Base-by-base conservation (phyloP, 2,888 invertebrate genomes). In the Eilema griseolum region DNA sequence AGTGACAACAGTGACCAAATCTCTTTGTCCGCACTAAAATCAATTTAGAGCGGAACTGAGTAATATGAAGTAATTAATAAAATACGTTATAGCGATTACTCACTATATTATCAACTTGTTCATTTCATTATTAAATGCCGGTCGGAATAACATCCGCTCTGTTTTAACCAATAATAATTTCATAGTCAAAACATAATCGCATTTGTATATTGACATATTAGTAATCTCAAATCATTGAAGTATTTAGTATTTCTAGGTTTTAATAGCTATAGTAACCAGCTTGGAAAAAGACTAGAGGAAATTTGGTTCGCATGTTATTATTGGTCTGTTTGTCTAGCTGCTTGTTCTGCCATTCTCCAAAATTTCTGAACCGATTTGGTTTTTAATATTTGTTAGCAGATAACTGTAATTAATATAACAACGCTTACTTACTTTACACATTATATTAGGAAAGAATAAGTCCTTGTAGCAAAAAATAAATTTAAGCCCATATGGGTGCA, bases 141-240 rank as follows among this genome's bases (percentile, higher is more conserved):
- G 76, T 78, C 83, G 79, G 83, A 87, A 90, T 89, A 90, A 88
- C 90, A 90, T 91, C 91, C 91, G 91, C 74, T 86, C 77, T 69
- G 71, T 73, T 80, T 59, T 72, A 74, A 73, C 75, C 66, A 80
- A 78, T 78, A 79, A 77, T 79, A 75, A 78, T 74, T 52, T 82
- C 73, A 80, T 79, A 81, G 81, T 76, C 83, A 74, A 80, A 76
- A 67, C 60, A 61, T 52, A n/a, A 31, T 52, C 24, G 20, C 3
- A 28, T 1, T 52, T 52, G 52, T n/a, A 52, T 20, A 52, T 52
- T 52, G 52, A 52, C 52, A 52, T 52, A 52, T 52, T 52, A 52
- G 52, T 52, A 52, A 52, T 52, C 52, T 52, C n/a, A 52, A n/a
- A 52, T 52, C 20, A 3, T 8, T 20, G 0, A 20, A 52, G 52